Evolutionary conservation across 1,140 invertebrate species (phyloP), one percentile per base, ranked within the genome.

Genomic region (Drosophila ananassae): DNA sequence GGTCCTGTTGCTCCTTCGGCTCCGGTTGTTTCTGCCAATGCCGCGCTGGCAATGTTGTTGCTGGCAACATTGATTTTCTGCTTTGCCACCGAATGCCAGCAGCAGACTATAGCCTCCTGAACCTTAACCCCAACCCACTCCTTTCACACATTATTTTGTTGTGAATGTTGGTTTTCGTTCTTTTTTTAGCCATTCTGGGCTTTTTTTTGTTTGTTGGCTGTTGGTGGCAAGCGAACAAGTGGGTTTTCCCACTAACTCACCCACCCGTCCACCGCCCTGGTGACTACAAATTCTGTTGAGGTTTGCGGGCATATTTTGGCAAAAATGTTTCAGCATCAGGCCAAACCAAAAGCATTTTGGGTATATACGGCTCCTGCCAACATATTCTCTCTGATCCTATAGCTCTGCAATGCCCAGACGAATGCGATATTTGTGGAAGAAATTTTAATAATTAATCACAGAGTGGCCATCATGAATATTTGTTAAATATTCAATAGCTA

Each of bases 281-380:
- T 34, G 30, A 48, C 48, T 39, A 56, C 73, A 89, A 82, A 83
- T 89, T 57, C 79, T 79, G 79, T 89, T 83, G 83, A 89, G 83
- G 83, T 89, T 87, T 87, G 83, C 83, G 79, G 83, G 79, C 75
- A 87, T 77, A 87, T 89, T 83, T 87, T 79, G 79, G 75, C 55
- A 82, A 68, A 79, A 87, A 79, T 89, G 79, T 87, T 83, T 83
- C 66, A 79, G 58, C 81, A 68, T 54, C 54, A 39, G 60, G 41
- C 37, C 62, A 55, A 51, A 48, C 7, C 37, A 13, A 50, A 61
- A 2, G 10, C 32, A 30, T 9, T 9, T 22, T 10, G 71, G 71
- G 72, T 66, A 75, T 75, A 66, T 48, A 25, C 17, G 60, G 58
- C 58, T 48, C 13, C 32, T 24, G 17, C 10, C 39, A 24, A 24